Evolutionary conservation across 2,113 vertebrate species (phyloP), one percentile per base, ranked within the genome.

Genomic region (Clupea harengus): DNA sequence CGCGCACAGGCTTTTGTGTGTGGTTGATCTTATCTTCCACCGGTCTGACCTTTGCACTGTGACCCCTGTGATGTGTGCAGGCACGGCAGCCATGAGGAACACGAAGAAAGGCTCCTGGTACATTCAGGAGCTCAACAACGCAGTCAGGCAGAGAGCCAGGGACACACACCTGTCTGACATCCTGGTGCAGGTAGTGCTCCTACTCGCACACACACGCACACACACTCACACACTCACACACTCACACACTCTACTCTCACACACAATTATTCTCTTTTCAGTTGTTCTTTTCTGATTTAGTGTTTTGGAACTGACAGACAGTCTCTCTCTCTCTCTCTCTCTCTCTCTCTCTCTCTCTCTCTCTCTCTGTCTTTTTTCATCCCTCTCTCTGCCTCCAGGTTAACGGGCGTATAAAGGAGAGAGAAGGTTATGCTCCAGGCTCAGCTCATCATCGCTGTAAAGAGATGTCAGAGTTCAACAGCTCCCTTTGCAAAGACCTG

Each of bases 401-500:
- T 86, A 99, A 99, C 0, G 85, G 95, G 0, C 92, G 92, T 0
- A 99, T 99, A 92, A 99, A 99, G 90, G 94, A 95, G 82, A 94
- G 98, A 45, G 98, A 99, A 89, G 98, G 97, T 82, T 96, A 97
- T 0, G 97, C 98, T 13, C 98, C 98, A 0, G 98, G 97, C 86
- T 98, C 97, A 0, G 94, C 97, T 85, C 97, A 97, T 89, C 97
- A 99, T 86, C 97, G 98, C 82, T 99, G 98, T 91, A 99, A 99
- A 92, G 98, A 99, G 93, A 99, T 99, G 98, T 99, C 98, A 0
- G 98, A 99, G 91, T 99, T 98, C 89, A 97, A 95, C 83, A 99
- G 98, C 93, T 99, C 98, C 0, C 95, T 99, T 84, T 99, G 98
- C 93, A 96, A 84, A 86, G 96, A 97, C 86, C 96, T 99, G 91